A percentile compares a stretch with the other conserved stretches of the same genome.
These are phyloP conservation scores for Xyrauchen texanus DNA, from an alignment of 2,113 vertebrate species.

Conservation along the genomic window DNA sequence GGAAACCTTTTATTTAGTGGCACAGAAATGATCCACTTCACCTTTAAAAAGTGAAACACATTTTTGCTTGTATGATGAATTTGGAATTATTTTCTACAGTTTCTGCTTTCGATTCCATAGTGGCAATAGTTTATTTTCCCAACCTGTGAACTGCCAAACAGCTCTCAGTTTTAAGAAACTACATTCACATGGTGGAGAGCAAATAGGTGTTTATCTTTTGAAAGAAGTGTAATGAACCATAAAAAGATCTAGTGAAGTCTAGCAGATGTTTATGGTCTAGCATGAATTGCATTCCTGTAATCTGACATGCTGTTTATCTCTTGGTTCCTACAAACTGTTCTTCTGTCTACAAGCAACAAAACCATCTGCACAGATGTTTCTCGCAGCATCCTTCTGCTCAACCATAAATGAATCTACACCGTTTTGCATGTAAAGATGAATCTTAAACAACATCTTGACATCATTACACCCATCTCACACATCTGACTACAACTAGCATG, in stretches of 20 bases:
- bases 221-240: too few species aligned
- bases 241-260: background rate
- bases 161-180: background rate
- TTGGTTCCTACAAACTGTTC: background rate
- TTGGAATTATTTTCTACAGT: too few species aligned
- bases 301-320: slow-evolving; percentile 36
- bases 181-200: background rate
- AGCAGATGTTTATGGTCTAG: slow-evolving; percentile 45
- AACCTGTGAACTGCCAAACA: background rate
- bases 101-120: background rate
- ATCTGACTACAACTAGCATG: background rate
- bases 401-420: background rate
- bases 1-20: too few species aligned
- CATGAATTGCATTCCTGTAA: slow-evolving; percentile 31
- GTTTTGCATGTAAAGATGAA: background rate
- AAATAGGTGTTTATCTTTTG: background rate
- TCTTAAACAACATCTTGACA: background rate
- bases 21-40: too few species aligned
- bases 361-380: background rate
- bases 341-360: background rate
- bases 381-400: background rate
- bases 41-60: background rate
- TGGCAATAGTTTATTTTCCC: background rate
- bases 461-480: background rate
- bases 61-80: background rate